Evolutionary conservation across 2,888 invertebrate species (phyloP).

Genomic region (Tolmerus cingulatus): DNA sequence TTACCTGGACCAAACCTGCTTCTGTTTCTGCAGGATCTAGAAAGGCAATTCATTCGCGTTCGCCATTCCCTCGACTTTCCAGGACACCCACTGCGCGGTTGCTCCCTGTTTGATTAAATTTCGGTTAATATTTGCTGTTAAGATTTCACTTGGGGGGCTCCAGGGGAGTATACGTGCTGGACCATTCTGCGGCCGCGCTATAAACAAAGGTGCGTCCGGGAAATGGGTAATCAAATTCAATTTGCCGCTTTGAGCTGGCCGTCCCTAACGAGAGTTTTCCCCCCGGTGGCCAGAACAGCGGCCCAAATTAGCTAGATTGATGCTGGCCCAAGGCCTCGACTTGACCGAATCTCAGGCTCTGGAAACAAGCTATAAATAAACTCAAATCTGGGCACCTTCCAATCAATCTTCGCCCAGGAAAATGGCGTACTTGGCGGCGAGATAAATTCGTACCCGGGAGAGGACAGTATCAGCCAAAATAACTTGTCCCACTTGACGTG

Average conservation of each 20-base stretch:
- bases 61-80: background rate
- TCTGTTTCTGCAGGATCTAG: background rate
- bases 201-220: background rate
- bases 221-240: background rate
- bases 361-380: background rate
- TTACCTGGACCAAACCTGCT: background rate
- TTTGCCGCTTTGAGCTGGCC: background rate
- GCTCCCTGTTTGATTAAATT: background rate
- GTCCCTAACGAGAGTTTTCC: background rate
- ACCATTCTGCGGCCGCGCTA: background rate
- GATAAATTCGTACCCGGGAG: background rate
- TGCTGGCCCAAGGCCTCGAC: background rate
- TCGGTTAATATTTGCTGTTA: background rate
- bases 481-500: background rate
- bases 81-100: background rate
- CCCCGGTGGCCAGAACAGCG: background rate
- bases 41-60: background rate
- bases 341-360: background rate
- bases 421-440: background rate
- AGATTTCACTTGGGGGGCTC: background rate
- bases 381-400: background rate
- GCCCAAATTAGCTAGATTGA: background rate
- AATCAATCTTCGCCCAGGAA: background rate
- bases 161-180: background rate
- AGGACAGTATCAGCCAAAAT: background rate